Base-by-base conservation (phyloP, 2,888 invertebrate genomes). In the Euphydryas editha region DNA sequence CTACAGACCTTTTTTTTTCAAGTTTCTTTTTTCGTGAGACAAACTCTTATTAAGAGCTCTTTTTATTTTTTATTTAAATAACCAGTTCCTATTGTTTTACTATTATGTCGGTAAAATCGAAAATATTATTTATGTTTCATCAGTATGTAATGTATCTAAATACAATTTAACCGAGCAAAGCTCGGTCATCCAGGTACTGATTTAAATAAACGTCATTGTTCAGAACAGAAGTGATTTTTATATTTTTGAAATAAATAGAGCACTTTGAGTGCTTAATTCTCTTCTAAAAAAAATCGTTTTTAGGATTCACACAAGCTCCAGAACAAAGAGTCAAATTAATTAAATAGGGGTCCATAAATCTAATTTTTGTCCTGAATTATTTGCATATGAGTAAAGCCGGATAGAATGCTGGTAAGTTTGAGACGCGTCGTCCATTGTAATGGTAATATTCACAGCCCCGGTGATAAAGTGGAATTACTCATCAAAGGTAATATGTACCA, bases 361-460 rank as follows among this genome's bases (percentile, higher is more conserved):
- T 20, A 24, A 63, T 63, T 64, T 64, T 59, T 62, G 62, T 17
- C 15, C 47, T 39, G 47, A 18, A 17, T 15, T 59, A 67, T 67
- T 67, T 62, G 62, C 67, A 67, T 67, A 67, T 59, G 67, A 67
- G 55, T 56, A 37, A 55, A 21, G 15, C 39, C 36, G 57, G 20
- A 42, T 62, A 21, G 47, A 15, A 4, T 13, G 54, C 17, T 30
- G 15, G 49, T 49, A 54, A 58, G 58, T 55, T 47, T 46, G 55
- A 55, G 11, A 44, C 42, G 49, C 58, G 46, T 17, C 54, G 18
- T 66, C 55, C 30, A 67, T 67, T 67, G 55, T 67, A 56, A 67
- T 67, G 67, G 18, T 63, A 67, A 67, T 67, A 42, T 1, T 6
- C 24, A 54, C n/a, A 30, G 51, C n/a, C 24, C 20, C n/a, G 54